Evolutionary conservation across 2,797 vertebrate species (phyloP), one percentile per base, ranked within the genome.

Genomic region (Scarus forsteni): DNA sequence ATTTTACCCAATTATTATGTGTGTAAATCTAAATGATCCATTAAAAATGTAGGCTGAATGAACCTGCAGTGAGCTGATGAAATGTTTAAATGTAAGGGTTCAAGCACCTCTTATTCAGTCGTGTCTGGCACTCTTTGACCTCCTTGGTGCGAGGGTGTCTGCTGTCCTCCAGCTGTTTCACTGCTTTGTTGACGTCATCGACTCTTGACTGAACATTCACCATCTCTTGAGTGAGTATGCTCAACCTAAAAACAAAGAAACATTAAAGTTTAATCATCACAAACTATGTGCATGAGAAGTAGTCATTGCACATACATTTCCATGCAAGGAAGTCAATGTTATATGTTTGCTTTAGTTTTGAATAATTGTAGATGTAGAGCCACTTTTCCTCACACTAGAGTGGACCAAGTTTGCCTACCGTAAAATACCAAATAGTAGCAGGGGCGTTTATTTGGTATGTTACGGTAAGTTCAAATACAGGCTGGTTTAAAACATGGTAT

Each of bases 221-320:
- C 96, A 98, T 98, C 73, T 99, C 97, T 70, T 97, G 95, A 85
- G 95, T 93, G 60, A 99, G 90, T 73, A 96, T 96, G 16, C 96
- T 96, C 82, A 99, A 92, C 91, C 98, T 99, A 85, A 38, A 70
- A 82, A 75, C n/a, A 70, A 10, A 54, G 67, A 36, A 36, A 59
- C 55, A 3, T 3, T 10, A 1, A 0, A 27, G 27, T 27, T 27
- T 4, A 27, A 27, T 27, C 27, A 27, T 27, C 27, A 27, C 4
- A 27, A 27, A 27, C 27, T 2, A 27, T 27, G 4, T 2, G 27
- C 27, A 27, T 27, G 27, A 27, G 27, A n/a, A n/a, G n/a, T n/a
- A n/a, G n/a, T n/a, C n/a, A n/a, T n/a, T n/a, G n/a, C n/a, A n/a
- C n/a, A n/a, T n/a, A n/a, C n/a, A n/a, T n/a, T n/a, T 27, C 27